Evolutionary conservation across 2,113 vertebrate species (phyloP).

Genomic region (Petaurus breviceps): DNA sequence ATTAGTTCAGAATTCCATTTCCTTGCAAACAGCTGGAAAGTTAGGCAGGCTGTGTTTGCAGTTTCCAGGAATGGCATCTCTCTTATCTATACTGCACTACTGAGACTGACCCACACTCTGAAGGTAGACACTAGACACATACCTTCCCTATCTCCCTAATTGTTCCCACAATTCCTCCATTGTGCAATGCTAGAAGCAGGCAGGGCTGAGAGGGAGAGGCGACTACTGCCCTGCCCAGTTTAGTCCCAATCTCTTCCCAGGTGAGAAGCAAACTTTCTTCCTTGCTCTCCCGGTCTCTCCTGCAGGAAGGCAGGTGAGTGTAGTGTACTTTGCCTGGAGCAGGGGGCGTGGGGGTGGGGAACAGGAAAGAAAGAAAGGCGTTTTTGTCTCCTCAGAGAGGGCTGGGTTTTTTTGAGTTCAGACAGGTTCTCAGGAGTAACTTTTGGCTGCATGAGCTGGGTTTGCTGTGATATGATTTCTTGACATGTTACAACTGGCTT

Average conservation of each 20-base stretch:
- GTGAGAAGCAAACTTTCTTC: neutral
- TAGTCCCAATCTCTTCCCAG: neutral
- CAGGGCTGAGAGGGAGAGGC: neutral
- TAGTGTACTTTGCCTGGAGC: constrained; percentile 3
- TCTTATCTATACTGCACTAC: neutral
- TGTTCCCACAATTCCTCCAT: accelerated
- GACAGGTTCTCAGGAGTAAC: constrained; percentile 85
- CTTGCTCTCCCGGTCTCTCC: neutral
- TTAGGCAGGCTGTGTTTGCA: neutral
- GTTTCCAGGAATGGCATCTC: neutral
- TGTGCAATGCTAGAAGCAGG: neutral
- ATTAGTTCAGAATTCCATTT: neutral
- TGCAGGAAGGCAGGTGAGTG: neutral
- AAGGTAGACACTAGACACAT: neutral
- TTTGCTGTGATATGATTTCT: constrained; percentile 77
- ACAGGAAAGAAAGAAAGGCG: neutral
- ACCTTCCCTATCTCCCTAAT: too few species aligned
- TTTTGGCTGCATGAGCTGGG: constrained; percentile 77
- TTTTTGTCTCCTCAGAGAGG: constrained; percentile 59
- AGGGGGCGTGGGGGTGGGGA: neutral
- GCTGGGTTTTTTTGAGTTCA: constrained; percentile 82
- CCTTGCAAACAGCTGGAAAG: neutral
- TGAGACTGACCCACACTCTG: neutral
- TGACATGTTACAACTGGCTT: constrained; percentile 90
- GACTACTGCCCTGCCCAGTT: too few species aligned